Evolutionary conservation across 2,888 invertebrate species (phyloP).

Genomic region (Acanthococcus lagerstroemiae): DNA sequence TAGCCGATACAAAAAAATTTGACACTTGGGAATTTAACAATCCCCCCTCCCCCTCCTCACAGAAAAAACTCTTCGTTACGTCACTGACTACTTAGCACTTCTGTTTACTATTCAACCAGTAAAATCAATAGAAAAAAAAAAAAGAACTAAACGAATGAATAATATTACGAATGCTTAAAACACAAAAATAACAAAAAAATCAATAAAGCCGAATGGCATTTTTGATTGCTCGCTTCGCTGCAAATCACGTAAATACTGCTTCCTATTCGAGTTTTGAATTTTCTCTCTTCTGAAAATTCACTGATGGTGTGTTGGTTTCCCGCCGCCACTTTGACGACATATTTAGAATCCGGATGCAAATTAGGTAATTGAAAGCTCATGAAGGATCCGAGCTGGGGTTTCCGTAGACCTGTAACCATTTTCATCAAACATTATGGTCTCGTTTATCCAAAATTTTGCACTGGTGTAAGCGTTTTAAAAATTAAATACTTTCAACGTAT

Average conservation of each 20-base stretch:
- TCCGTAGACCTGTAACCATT: background rate
- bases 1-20: too few relatives aligned
- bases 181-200: background rate
- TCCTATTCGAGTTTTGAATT: conserved; percentile 13
- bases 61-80: too few relatives aligned
- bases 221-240: background rate
- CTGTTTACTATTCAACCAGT: too few relatives aligned
- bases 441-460: too few relatives aligned
- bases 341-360: conserved; percentile 17
- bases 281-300: conserved; percentile 13
- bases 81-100: too few relatives aligned
- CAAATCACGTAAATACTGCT: background rate
- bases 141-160: too few relatives aligned
- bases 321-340: conserved; percentile 11
- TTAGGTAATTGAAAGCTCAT: background rate
- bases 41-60: too few relatives aligned
- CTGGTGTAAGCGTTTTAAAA: too few relatives aligned
- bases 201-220: background rate
- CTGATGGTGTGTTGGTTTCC: conserved; percentile 7
- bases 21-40: too few relatives aligned
- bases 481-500: too few relatives aligned
- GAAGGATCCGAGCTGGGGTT: conserved; percentile 4
- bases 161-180: too few relatives aligned
- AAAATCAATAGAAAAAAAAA: too few relatives aligned
- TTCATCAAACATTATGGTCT: background rate